These are phyloP conservation scores for Leptothorax acervorum DNA, from an alignment of 2,888 invertebrate species.

Conservation along the genomic window DNA sequence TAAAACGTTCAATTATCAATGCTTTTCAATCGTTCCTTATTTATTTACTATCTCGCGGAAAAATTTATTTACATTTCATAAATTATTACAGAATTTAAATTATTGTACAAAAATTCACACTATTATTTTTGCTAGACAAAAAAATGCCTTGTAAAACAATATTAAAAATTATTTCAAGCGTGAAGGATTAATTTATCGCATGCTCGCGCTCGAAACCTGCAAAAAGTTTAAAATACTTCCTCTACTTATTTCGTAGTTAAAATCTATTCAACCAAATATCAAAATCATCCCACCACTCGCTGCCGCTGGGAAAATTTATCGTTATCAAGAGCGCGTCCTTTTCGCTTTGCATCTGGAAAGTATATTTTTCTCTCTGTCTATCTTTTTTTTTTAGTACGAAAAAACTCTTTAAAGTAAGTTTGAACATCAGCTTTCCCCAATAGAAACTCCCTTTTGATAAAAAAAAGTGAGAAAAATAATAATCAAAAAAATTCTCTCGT, in stretches of 20 bases:
- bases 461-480: neutral
- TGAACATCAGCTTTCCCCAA: neutral
- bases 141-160: neutral
- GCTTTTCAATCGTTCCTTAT: neutral
- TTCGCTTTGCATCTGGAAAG: neutral
- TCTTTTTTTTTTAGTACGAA: conserved; percentile 1
- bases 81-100: conserved; percentile 13
- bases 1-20: neutral
- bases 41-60: neutral
- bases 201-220: neutral
- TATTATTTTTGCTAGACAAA: neutral
- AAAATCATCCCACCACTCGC: neutral
- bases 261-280: neutral
- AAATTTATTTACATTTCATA: neutral
- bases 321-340: neutral
- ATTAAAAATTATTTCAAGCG: conserved; percentile 24
- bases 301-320: neutral
- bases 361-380: neutral
- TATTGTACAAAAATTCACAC: neutral
- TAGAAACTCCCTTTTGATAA: conserved; percentile 17
- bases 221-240: conserved; percentile 16
- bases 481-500: conserved; percentile 26
- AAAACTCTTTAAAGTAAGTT: neutral
- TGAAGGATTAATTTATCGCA: conserved; percentile 7
- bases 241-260: neutral